Evolutionary conservation across 2,888 invertebrate genomes (phyloP).

Genomic region (Beris morrisii): DNA sequence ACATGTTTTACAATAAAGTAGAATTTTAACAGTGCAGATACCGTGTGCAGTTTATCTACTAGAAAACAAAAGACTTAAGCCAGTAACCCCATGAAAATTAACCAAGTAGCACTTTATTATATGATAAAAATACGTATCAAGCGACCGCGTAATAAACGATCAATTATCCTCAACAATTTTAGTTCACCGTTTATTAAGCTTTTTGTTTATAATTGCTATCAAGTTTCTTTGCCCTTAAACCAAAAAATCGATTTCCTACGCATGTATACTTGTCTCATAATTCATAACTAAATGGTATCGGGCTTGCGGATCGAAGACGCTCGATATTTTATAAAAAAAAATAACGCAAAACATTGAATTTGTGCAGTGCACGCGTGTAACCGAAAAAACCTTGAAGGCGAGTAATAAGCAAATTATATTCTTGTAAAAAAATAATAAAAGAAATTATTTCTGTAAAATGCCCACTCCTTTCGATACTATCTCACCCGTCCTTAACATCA

Average conservation of each 20-base stretch:
- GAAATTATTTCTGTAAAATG: constrained; percentile 4
- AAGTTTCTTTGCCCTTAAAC: constrained; percentile 23
- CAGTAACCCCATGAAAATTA: neutral
- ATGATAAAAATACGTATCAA: too few species aligned
- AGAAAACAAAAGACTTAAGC: constrained; percentile 1
- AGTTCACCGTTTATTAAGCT: constrained; percentile 13
- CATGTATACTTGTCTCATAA: constrained; percentile 23
- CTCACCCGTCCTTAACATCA: neutral
- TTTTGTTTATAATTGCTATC: constrained; percentile 10
- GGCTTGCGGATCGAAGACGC: neutral
- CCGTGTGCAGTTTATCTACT: too few species aligned
- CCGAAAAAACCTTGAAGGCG: neutral
- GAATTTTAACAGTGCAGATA: too few species aligned
- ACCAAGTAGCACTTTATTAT: too few species aligned
- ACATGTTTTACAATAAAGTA: too few species aligned
- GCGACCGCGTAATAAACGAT: neutral
- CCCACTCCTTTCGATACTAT: constrained; percentile 8
- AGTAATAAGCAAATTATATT: constrained; percentile 16
- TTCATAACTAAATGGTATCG: constrained; percentile 20
- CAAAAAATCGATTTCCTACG: constrained; percentile 21
- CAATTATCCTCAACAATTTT: constrained; percentile 19
- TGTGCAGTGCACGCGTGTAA: too few species aligned
- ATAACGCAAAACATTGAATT: too few species aligned
- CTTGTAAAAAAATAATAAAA: too few species aligned
- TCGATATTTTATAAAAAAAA: too few species aligned